These are phyloP conservation scores for Agrilus planipennis DNA, from an alignment of 1,140 invertebrate species.

Conservation along the genomic window DNA sequence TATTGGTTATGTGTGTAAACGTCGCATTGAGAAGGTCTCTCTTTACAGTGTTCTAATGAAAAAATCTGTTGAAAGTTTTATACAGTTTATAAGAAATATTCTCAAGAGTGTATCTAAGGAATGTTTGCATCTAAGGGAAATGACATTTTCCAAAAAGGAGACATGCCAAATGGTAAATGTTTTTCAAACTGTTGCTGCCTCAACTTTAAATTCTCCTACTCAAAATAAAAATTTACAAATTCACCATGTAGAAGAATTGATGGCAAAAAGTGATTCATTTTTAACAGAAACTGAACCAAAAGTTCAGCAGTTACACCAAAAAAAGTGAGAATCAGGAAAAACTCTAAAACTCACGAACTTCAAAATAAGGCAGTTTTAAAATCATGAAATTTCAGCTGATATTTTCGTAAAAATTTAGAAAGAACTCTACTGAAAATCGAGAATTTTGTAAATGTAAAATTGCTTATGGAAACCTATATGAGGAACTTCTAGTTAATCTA, in stretches of 20 bases:
- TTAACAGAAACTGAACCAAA: constrained; percentile 14
- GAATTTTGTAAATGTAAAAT: too few relatives aligned
- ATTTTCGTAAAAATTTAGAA: too few relatives aligned
- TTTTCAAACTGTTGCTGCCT: constrained; percentile 1
- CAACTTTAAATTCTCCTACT: not conserved
- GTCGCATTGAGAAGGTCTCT: constrained; percentile 61
- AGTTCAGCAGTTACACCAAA: constrained; percentile 44
- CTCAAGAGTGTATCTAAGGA: constrained; percentile 38
- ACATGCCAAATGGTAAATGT: constrained; percentile 19
- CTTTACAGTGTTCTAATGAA: constrained; percentile 52
- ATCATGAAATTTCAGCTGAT: too few relatives aligned
- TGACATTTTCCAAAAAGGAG: constrained; percentile 38
- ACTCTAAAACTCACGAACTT: too few relatives aligned
- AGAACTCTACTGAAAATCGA: too few relatives aligned
- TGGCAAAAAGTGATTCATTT: constrained; percentile 15
- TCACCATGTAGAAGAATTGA: constrained; percentile 11
- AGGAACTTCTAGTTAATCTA: too few relatives aligned
- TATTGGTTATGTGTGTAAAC: constrained; percentile 71
- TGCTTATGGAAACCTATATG: too few relatives aligned
- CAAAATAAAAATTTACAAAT: not conserved
- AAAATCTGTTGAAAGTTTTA: constrained; percentile 51
- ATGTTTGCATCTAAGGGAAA: constrained; percentile 37
- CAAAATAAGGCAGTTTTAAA: too few relatives aligned
- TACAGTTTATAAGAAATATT: constrained; percentile 44
- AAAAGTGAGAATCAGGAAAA: too few relatives aligned